Evolutionary conservation across 2,888 invertebrate species (phyloP).

Genomic region (Hermaeophaga mercurialis): DNA sequence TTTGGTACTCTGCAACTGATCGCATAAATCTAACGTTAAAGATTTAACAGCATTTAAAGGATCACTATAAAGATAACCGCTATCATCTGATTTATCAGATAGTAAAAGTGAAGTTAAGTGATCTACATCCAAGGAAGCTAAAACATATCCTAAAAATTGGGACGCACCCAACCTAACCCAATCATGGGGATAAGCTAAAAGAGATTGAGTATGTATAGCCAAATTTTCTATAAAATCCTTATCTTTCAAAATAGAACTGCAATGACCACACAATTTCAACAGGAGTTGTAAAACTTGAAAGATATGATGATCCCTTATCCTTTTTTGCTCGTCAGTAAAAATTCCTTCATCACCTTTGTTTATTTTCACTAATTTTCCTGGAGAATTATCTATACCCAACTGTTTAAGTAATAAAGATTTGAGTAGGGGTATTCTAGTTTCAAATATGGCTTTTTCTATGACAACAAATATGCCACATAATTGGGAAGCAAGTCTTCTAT

Average conservation of each 20-base stretch:
- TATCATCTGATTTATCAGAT: constrained; percentile 44
- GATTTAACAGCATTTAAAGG: constrained; percentile 68
- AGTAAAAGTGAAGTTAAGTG: constrained; percentile 62
- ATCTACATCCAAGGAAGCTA: constrained; percentile 67
- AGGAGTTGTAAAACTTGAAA: constrained; percentile 76
- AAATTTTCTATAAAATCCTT: constrained; percentile 63
- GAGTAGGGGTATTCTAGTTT: constrained; percentile 65
- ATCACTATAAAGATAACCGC: constrained; percentile 63
- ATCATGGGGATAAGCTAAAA: constrained; percentile 80
- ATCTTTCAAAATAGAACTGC: constrained; percentile 64
- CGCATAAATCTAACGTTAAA: constrained; percentile 74
- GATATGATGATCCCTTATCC: constrained; percentile 72
- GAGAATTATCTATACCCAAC: constrained; percentile 51
- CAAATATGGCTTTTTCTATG: constrained; percentile 75
- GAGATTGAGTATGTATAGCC: constrained; percentile 69
- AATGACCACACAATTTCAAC: constrained; percentile 69
- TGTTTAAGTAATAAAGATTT: constrained; percentile 63
- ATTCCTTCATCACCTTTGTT: constrained; percentile 46
- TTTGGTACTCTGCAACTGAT: constrained; percentile 68
- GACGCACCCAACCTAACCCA: constrained; percentile 84
- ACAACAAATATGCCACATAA: constrained; percentile 79
- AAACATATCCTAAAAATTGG: constrained; percentile 75
- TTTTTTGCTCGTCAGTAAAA: constrained; percentile 63
- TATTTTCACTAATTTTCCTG: constrained; percentile 67
- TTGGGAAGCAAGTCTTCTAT: constrained; percentile 78